Evolutionary conservation across 2,888 invertebrate species (phyloP).

Genomic region (Eurois occulta): DNA sequence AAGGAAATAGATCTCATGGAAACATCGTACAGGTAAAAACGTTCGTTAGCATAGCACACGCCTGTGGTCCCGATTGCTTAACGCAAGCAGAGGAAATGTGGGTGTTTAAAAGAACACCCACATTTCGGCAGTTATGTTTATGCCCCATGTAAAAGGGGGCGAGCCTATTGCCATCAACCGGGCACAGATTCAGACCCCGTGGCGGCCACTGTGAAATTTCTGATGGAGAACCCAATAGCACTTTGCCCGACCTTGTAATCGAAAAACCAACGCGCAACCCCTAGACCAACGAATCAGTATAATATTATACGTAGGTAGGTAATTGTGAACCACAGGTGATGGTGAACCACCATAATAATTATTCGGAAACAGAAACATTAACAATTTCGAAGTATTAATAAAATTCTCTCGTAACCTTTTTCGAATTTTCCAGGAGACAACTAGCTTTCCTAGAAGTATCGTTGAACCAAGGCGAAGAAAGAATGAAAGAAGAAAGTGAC

Average conservation of each 20-base stretch:
- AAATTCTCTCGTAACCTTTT: not conserved
- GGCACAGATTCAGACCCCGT: not conserved
- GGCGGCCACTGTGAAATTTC: not conserved
- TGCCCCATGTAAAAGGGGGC: not conserved
- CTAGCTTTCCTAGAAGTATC: constrained; percentile 90
- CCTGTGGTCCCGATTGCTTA: not conserved
- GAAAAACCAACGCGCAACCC: not conserved
- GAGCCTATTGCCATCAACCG: not conserved
- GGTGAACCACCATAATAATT: not conserved
- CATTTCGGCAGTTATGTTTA: not conserved
- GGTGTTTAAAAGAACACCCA: not conserved
- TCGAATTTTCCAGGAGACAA: constrained; percentile 87
- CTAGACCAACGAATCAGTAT: not conserved
- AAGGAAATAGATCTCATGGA: constrained; percentile 92
- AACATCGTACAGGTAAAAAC: constrained; percentile 90
- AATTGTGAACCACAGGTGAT: not conserved
- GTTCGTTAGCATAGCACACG: not conserved
- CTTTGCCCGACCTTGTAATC: not conserved
- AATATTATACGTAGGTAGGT: not conserved
- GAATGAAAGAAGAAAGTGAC: constrained; percentile 91
- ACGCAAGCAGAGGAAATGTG: not conserved
- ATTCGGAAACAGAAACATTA: not conserved
- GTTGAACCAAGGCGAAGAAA: constrained; percentile 89
- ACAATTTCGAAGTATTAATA: not conserved
- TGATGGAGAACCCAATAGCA: not conserved